phyloP scores from a whole-genome alignment of 1,140 invertebrate species.

The Achatina immaculata region DNA sequence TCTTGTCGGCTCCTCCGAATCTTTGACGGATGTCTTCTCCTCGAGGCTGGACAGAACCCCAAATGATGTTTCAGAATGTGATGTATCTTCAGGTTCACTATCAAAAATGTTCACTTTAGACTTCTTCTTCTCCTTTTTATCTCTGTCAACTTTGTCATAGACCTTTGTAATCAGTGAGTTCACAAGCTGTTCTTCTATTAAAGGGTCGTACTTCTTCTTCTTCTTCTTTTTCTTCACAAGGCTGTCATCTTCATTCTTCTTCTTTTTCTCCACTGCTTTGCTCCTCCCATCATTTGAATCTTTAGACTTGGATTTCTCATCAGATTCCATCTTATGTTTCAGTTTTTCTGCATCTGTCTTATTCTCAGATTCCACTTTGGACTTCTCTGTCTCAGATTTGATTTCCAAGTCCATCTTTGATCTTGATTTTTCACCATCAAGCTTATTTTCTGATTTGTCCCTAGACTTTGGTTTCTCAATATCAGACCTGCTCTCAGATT shows the following conservation, averaged over 20 bases:
- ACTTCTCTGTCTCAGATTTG: background rate
- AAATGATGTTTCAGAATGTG: conserved; percentile 1
- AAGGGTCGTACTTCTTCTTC: conserved; percentile 41
- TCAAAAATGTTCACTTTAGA: conserved; percentile 4
- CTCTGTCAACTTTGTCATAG: conserved; percentile 27
- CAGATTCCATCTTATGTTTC: background rate
- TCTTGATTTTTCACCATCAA: background rate
- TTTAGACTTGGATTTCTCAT: conserved; percentile 7
- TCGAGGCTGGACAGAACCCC: background rate
- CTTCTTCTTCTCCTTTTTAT: conserved; percentile 27
- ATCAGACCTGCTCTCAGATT: background rate
- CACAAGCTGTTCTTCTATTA: conserved; percentile 16
- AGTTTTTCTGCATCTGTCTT: conserved; percentile 11
- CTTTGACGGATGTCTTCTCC: background rate
- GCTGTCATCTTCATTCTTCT: conserved; percentile 41
- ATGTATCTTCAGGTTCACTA: conserved; percentile 28
- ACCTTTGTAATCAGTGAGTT: conserved; percentile 33
- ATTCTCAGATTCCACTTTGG: background rate
- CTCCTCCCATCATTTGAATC: background rate
- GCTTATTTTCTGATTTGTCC: background rate
- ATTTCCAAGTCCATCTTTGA: background rate
- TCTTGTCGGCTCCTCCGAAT: background rate
- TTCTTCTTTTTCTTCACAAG: conserved; percentile 37
- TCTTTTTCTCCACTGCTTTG: conserved; percentile 9
- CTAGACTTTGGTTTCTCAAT: background rate